Conservation (phyloP, 2,888 invertebrate species). For the Harpagoxenus sublaevis region DNA sequence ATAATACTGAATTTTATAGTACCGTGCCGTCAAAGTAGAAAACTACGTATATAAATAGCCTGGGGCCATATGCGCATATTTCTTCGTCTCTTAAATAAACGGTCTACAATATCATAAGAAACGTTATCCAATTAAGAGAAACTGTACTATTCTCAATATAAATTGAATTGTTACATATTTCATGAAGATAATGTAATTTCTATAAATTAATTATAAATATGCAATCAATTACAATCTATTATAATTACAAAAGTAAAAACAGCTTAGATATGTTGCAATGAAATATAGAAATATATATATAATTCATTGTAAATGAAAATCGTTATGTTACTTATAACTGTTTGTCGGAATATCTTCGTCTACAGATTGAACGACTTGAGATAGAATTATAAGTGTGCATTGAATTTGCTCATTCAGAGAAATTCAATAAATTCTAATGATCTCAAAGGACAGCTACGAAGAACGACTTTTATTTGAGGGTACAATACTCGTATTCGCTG, state of each 20-base stretch:
- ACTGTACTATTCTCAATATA: not conserved
- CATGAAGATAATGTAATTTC: not conserved
- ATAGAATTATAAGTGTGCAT: not conserved
- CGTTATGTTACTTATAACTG: not conserved
- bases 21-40: not conserved
- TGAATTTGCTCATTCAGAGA: constrained; percentile 10
- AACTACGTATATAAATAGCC: not conserved
- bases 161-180: not conserved
- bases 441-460: not conserved
- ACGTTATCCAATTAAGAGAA: not conserved
- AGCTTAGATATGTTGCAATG: not conserved
- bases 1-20: constrained; percentile 25
- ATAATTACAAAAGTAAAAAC: not conserved
- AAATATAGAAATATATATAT: not conserved
- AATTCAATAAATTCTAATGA: constrained; percentile 18
- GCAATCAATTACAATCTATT: not conserved
- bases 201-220: not conserved
- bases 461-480: not conserved
- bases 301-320: not conserved
- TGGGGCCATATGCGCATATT: not conserved
- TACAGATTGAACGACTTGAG: not conserved
- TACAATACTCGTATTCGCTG: constrained; percentile 3
- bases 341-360: not conserved
- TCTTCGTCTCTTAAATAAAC: not conserved
- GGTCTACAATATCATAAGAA: not conserved